Evolutionary conservation across 30 jellyfish, hydroid and myxozoan species (phyloP).

Genomic region (Turritopsis dohrnii): DNA sequence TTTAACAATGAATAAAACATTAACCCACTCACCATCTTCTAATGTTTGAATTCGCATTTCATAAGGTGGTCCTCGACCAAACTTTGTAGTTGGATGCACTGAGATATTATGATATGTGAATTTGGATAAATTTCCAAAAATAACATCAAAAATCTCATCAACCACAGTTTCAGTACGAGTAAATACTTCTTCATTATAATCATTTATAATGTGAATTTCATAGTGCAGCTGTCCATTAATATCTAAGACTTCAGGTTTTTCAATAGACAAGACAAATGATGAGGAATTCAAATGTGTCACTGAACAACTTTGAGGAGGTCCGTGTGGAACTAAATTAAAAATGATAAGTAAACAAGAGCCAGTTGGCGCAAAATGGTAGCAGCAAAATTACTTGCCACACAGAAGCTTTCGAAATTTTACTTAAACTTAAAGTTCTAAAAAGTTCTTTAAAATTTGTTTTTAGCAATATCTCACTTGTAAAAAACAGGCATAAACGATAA

Average conservation of each 20-base stretch:
- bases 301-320: neutral
- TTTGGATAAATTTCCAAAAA: neutral
- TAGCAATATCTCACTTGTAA: no score
- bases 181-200: neutral
- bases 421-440: no score
- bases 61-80: conserved; percentile 2
- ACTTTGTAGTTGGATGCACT: neutral
- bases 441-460: no score
- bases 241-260: neutral
- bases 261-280: conserved; percentile 4
- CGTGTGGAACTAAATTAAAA: neutral
- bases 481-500: no score
- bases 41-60: neutral
- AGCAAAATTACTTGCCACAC: no score
- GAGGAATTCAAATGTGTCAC: conserved; percentile 8
- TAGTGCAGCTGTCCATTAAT: neutral
- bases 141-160: neutral
- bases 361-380: no score
- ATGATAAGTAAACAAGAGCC: no score
- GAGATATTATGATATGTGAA: conserved; percentile 3
- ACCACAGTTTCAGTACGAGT: neutral
- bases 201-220: neutral
- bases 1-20: neutral
- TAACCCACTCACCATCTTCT: neutral
- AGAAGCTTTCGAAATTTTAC: no score